Conservation (phyloP, 2,797 vertebrate genomes). For the Sorex maritimensis region DNA sequence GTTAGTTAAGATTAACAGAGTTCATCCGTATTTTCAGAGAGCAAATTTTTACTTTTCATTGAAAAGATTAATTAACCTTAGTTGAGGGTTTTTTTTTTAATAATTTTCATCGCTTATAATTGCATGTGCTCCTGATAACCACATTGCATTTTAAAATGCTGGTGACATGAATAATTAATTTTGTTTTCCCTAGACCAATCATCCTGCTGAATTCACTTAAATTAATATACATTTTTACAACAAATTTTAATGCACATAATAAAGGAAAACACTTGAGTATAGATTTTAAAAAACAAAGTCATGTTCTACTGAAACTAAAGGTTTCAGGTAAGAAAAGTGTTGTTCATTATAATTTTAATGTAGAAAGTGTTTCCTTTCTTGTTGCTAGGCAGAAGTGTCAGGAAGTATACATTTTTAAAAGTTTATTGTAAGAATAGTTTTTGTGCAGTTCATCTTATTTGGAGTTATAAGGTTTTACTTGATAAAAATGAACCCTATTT, state of each 20-base stretch:
- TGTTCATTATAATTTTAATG: slow-evolving; percentile 69
- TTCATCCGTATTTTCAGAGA: slow-evolving; percentile 53
- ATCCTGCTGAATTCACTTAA: slow-evolving; percentile 73
- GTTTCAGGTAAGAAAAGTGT: background rate
- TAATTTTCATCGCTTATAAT: slow-evolving; percentile 65
- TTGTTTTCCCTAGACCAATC: slow-evolving; percentile 63
- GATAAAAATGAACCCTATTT: background rate
- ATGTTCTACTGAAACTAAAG: slow-evolving; percentile 33
- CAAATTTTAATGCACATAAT: slow-evolving; percentile 54
- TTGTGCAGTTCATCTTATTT: background rate
- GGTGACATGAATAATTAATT: slow-evolving; percentile 81
- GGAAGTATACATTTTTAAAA: slow-evolving; percentile 3
- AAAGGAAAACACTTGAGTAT: slow-evolving; percentile 54
- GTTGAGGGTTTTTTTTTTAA: slow-evolving; percentile 59
- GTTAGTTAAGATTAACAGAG: slow-evolving; percentile 71
- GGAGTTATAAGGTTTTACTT: background rate
- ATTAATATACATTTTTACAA: slow-evolving; percentile 56
- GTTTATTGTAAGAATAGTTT: slow-evolving; percentile 55
- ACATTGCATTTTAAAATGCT: slow-evolving; percentile 69
- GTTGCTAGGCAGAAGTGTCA: background rate
- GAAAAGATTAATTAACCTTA: slow-evolving; percentile 79
- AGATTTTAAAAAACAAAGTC: slow-evolving; percentile 67
- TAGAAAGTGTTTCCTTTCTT: background rate
- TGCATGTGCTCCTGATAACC: slow-evolving; percentile 69
- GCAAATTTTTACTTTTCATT: slow-evolving; percentile 74